Conservation (phyloP, 2,888 invertebrate species). For the Apoderus coryli region DNA sequence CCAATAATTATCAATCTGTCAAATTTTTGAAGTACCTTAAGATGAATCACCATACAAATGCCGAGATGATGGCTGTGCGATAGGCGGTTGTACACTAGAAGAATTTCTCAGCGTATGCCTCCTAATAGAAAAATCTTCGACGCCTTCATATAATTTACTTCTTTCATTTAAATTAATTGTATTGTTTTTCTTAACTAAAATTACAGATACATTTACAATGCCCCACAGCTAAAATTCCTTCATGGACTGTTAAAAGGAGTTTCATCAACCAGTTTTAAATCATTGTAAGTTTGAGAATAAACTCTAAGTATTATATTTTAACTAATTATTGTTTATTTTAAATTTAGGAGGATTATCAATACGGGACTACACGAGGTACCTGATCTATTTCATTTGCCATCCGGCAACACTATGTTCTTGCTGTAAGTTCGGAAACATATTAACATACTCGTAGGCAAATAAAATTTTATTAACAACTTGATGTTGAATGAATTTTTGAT, state of each 20-base stretch:
- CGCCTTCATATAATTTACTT: too few species aligned
- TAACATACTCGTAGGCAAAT: too few species aligned
- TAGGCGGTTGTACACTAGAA: too few species aligned
- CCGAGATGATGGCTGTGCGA: too few species aligned
- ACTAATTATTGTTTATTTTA: slow-evolving; percentile 7
- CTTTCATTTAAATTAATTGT: too few species aligned
- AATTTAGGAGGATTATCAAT: slow-evolving; percentile 51
- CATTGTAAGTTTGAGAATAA: slow-evolving; percentile 46
- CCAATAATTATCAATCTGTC: too few species aligned
- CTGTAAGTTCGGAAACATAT: slow-evolving; percentile 48
- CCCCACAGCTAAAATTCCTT: slow-evolving; percentile 43
- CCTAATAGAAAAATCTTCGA: too few species aligned
- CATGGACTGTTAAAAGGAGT: slow-evolving; percentile 35
- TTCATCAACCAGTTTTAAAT: slow-evolving; percentile 40
- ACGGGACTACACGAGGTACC: slow-evolving; percentile 53
- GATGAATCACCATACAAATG: too few species aligned
- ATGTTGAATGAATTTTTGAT: too few species aligned
- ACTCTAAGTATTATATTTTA: not conserved
- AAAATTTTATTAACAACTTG: too few species aligned
- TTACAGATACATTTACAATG: slow-evolving; percentile 54
- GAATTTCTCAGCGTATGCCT: too few species aligned
- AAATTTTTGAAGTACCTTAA: too few species aligned
- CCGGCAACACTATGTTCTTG: slow-evolving; percentile 44
- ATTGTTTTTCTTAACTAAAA: slow-evolving; percentile 18
- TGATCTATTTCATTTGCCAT: slow-evolving; percentile 45